These are phyloP conservation scores for Coregonus suidteri DNA, from an alignment of 2,797 vertebrate species.

Conservation along the genomic window DNA sequence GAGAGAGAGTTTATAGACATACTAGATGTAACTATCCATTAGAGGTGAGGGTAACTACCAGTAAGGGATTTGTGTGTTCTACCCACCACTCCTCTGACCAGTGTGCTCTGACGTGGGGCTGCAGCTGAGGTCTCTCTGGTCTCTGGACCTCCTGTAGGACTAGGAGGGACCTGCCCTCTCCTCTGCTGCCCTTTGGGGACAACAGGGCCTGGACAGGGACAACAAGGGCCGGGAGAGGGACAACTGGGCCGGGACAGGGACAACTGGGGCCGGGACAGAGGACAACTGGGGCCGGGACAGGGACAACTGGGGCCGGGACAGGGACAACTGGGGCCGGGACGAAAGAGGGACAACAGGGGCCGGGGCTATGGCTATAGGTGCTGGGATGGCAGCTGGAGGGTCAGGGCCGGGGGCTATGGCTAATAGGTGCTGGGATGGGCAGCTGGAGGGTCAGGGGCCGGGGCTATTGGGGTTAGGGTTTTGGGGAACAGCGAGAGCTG, in stretches of 20 bases:
- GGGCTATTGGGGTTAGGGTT: slow-evolving; percentile 40
- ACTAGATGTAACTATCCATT: neutral
- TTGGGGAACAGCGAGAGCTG: slow-evolving; percentile 24
- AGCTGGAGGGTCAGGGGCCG: slow-evolving; percentile 31
- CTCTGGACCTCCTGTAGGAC: slow-evolving; percentile 63
- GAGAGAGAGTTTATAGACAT: neutral
- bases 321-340: no score
- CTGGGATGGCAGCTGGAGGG: no score
- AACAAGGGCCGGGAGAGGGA: no score
- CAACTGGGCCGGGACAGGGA: neutral
- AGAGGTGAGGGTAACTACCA: neutral
- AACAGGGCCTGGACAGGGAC: no score
- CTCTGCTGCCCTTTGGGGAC: slow-evolving; percentile 70
- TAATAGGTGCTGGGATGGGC: slow-evolving; percentile 22
- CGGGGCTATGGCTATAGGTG: no score
- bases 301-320: no score
- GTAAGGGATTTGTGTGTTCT: slow-evolving; percentile 11
- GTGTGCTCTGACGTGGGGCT: slow-evolving; percentile 46
- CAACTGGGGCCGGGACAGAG: no score
- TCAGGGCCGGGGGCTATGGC: neutral
- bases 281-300: no score
- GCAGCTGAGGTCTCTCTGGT: slow-evolving; percentile 51
- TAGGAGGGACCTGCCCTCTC: slow-evolving; percentile 84
- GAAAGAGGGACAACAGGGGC: no score
- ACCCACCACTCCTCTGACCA: slow-evolving; percentile 84